A percentile compares a stretch with the other conserved stretches of the same genome.
Conservation (phyloP, 2,888 invertebrate species). For the Drosophila demipolita region DNA sequence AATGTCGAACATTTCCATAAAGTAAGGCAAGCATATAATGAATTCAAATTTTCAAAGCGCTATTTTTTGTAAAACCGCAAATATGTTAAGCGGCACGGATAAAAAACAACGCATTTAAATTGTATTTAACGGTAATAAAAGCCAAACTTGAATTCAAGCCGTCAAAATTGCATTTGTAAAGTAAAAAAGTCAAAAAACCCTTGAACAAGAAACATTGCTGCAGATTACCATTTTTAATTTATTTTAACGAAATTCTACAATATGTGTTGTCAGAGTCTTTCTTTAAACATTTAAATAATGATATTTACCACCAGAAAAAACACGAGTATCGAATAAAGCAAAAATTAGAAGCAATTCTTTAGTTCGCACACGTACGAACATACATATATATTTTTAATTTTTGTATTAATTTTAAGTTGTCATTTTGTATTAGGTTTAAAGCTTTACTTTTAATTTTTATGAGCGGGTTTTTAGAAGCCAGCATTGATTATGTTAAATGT, state of each 20-base stretch:
- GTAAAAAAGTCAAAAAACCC: conserved; percentile 20
- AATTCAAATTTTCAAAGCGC: conserved; percentile 36
- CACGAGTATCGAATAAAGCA: conserved; percentile 22
- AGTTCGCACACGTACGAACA: conserved; percentile 21
- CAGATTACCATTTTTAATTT: conserved; percentile 22
- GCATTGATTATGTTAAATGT: conserved; percentile 80
- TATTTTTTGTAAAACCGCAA: conserved; percentile 51
- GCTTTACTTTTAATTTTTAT: conserved; percentile 63
- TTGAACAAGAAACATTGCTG: neutral
- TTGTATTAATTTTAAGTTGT: conserved; percentile 62
- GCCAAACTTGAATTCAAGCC: conserved; percentile 64
- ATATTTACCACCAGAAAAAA: neutral
- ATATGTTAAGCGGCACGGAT: conserved; percentile 45
- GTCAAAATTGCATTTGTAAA: conserved; percentile 78
- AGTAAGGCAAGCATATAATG: conserved; percentile 33
- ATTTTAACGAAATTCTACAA: conserved; percentile 18
- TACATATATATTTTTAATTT: conserved; percentile 38
- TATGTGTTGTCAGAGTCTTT: conserved; percentile 48
- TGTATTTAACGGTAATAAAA: conserved; percentile 66
- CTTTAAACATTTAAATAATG: conserved; percentile 3
- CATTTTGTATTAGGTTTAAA: conserved; percentile 76
- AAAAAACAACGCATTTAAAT: conserved; percentile 65
- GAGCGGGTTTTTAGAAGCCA: conserved; percentile 60
- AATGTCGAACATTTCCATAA: conserved; percentile 60
- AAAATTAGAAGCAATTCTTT: conserved; percentile 20